Evolutionary conservation across 1,140 invertebrate species (phyloP).

Genomic region (Ostrea edulis): DNA sequence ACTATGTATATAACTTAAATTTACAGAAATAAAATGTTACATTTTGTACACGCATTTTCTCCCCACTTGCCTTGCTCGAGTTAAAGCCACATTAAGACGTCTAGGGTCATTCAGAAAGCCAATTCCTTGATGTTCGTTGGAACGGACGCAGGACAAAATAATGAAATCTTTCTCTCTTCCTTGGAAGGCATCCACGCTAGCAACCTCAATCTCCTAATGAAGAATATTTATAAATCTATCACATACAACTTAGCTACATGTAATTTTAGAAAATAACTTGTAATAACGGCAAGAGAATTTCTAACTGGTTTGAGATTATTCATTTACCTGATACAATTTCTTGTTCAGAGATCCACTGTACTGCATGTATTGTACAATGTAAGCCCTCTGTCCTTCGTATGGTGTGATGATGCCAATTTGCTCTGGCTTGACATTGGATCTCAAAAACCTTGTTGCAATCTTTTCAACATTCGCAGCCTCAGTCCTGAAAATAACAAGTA

Average conservation of each 20-base stretch:
- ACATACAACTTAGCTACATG: background rate
- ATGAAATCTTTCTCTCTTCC: conserved; percentile 98
- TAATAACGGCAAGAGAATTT: background rate
- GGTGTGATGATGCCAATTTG: conserved; percentile 99
- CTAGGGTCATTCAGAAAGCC: conserved; percentile 98
- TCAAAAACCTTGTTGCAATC: conserved; percentile 85
- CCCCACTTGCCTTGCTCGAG: conserved; percentile 89
- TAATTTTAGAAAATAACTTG: background rate
- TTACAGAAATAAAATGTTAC: no score
- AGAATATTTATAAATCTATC: background rate
- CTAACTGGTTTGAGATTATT: background rate
- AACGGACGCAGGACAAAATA: conserved; percentile 95
- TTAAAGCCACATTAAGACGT: conserved; percentile 98
- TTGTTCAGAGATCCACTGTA: conserved; percentile 98
- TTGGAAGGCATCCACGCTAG: conserved; percentile 98
- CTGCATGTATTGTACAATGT: conserved; percentile 99
- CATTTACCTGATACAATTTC: conserved; percentile 91
- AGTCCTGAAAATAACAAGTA: conserved; percentile 83
- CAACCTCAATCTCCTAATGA: conserved; percentile 95
- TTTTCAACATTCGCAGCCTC: conserved; percentile 99
- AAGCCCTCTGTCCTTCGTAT: conserved; percentile 99
- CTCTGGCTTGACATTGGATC: conserved; percentile 96
- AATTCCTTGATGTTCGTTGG: conserved; percentile 95
- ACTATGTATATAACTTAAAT: no score
- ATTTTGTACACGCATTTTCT: no score